A percentile compares a stretch with the other conserved stretches of the same genome.
phyloP scores from a whole-genome alignment of 53 echinoderm and acorn worm genomes.

The Pentamera pediparva region DNA sequence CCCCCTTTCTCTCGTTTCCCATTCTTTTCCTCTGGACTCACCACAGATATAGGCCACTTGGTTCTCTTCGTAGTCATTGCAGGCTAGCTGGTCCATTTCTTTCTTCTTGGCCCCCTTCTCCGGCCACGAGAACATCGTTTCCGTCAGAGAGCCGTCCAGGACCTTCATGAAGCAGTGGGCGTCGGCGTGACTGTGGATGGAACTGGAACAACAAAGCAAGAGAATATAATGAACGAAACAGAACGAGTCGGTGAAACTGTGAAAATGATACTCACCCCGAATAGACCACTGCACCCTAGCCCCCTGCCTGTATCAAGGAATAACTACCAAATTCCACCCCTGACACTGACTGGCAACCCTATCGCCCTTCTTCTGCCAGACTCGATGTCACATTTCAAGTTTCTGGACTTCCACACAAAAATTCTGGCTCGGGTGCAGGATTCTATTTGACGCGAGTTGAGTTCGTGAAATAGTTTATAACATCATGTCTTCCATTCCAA shows the following conservation, averaged over 20 bases:
- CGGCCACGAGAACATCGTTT: slow-evolving; percentile 77
- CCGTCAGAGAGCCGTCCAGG: slow-evolving; percentile 68
- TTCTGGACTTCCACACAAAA: too few relatives aligned
- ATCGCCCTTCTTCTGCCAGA: too few relatives aligned
- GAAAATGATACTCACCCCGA: not conserved
- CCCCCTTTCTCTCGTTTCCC: not conserved
- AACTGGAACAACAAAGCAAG: slow-evolving; percentile 31
- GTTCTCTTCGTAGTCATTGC: slow-evolving; percentile 58
- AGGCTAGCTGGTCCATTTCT: slow-evolving; percentile 47
- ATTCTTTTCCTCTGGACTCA: slow-evolving; percentile 13
- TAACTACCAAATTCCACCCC: too few relatives aligned
- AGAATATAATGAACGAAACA: not conserved
- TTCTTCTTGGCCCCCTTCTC: slow-evolving; percentile 46
- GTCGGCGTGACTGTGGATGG: slow-evolving; percentile 93
- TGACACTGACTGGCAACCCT: too few relatives aligned
- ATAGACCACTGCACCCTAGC: too few relatives aligned
- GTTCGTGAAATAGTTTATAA: too few relatives aligned
- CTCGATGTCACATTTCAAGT: too few relatives aligned
- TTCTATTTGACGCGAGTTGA: too few relatives aligned
- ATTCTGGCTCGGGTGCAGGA: too few relatives aligned
- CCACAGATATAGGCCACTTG: slow-evolving; percentile 90
- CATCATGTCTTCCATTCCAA: too few relatives aligned
- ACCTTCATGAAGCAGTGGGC: slow-evolving; percentile 98
- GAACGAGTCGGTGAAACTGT: not conserved
- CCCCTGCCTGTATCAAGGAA: too few relatives aligned